A percentile compares a stretch with the other conserved stretches of the same genome.
Evolutionary conservation across 1,140 invertebrate genomes (phyloP).

Genomic region (Drosophila ogumai): DNA sequence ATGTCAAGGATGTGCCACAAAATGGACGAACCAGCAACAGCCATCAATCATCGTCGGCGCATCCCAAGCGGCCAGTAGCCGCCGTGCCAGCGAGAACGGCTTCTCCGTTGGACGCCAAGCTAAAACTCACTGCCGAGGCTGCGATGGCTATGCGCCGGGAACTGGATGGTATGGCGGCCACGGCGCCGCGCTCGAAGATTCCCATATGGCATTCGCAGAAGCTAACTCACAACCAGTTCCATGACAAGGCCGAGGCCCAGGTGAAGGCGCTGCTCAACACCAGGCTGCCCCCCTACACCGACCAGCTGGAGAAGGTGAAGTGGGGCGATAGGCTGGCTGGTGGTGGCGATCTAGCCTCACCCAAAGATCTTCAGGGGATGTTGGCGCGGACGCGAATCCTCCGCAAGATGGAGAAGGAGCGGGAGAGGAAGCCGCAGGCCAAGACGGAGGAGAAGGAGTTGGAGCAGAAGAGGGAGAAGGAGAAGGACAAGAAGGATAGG

Average conservation of each 20-base stretch:
- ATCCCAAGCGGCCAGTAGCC: not conserved
- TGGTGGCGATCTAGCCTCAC: not conserved
- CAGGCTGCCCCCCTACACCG: not conserved
- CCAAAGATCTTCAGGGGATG: not conserved
- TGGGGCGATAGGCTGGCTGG: conserved; percentile 8
- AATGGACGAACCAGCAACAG: not conserved
- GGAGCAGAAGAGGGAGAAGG: not conserved
- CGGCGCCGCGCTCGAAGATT: conserved; percentile 16
- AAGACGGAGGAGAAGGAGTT: not conserved
- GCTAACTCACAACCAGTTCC: not conserved
- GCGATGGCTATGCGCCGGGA: conserved; percentile 25
- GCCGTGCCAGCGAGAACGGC: not conserved
- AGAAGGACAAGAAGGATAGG: not conserved
- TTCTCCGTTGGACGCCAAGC: not conserved
- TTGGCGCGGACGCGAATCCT: not conserved
- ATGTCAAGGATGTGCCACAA: not conserved
- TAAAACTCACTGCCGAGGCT: not conserved
- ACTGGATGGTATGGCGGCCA: conserved; percentile 50
- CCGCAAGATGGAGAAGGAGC: not conserved
- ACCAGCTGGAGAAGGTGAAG: conserved; percentile 8
- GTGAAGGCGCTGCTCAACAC: conserved; percentile 3
- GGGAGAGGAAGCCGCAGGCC: not conserved
- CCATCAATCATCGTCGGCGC: not conserved
- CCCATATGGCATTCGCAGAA: conserved; percentile 33
- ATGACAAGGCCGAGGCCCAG: conserved; percentile 8